A percentile compares a stretch with the other conserved stretches of the same genome.
Conservation (phyloP, 2,797 vertebrate genomes). For the Sebastes paucispinis region DNA sequence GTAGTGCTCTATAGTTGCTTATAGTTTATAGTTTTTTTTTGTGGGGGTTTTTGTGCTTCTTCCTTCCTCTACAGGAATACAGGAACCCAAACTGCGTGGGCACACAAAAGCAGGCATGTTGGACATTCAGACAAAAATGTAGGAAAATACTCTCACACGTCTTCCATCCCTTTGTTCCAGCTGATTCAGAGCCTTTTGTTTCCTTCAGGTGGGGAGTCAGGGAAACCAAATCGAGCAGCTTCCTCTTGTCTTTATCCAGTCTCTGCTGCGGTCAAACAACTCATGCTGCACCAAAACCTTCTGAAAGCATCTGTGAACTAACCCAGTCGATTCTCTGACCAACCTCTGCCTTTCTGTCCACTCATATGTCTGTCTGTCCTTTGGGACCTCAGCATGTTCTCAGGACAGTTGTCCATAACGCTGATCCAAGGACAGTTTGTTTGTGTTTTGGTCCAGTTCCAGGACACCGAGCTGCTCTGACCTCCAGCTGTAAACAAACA, state of each 20-base stretch:
- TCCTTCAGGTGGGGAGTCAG: slow-evolving; percentile 54
- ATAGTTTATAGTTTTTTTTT: not conserved
- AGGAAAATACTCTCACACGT: slow-evolving; percentile 9
- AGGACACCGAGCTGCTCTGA: slow-evolving; percentile 16
- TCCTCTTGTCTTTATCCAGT: slow-evolving; percentile 47
- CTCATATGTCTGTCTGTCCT: slow-evolving; percentile 1
- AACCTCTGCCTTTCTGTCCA: not conserved
- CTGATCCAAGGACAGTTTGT: slow-evolving; percentile 48
- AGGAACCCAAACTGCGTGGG: slow-evolving; percentile 20
- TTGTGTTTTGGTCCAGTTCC: slow-evolving; percentile 44
- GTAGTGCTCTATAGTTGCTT: not conserved
- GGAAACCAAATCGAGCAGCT: slow-evolving; percentile 51
- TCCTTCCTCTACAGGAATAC: slow-evolving; percentile 51
- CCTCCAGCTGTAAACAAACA: slow-evolving; percentile 57
- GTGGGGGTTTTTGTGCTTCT: not conserved
- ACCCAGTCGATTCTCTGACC: too few species aligned
- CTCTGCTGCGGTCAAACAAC: slow-evolving; percentile 18
- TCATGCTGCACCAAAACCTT: not conserved
- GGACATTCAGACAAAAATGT: not conserved
- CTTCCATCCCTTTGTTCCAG: slow-evolving; percentile 62
- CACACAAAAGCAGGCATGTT: not conserved
- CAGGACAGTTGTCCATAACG: slow-evolving; percentile 26
- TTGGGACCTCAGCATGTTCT: slow-evolving; percentile 28
- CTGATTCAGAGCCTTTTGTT: slow-evolving; percentile 66
- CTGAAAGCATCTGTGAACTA: too few species aligned